Conservation (phyloP, 2,888 invertebrate genomes). For the Diarsia rubi region DNA sequence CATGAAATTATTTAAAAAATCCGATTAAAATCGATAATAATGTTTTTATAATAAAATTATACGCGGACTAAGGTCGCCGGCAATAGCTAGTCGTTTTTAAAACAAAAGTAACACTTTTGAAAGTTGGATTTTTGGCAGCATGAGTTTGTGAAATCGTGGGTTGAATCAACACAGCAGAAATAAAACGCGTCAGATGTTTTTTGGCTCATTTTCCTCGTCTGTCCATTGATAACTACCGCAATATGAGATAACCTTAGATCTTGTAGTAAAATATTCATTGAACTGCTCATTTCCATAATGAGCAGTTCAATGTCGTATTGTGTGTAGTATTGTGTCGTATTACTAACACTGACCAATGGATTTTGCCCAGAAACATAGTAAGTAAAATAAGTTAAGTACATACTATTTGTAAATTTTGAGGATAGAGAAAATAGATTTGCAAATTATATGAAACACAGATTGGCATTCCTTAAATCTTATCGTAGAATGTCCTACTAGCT, state of each 20-base stretch:
- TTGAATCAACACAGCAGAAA: conserved; percentile 15
- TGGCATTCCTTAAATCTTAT: no score
- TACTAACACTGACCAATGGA: not conserved
- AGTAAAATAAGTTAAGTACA: not conserved
- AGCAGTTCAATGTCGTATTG: no score
- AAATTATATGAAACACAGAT: not conserved
- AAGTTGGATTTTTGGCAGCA: conserved; percentile 18
- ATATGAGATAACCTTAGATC: conserved; percentile 41
- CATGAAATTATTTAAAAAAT: no score
- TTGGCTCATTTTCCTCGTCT: conserved; percentile 46
- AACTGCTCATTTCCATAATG: not conserved
- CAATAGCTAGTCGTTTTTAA: not conserved
- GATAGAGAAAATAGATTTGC: not conserved
- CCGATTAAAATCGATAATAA: no score
- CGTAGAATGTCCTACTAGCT: not conserved
- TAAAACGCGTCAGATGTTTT: conserved; percentile 30
- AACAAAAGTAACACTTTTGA: conserved; percentile 8
- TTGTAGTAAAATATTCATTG: conserved; percentile 23
- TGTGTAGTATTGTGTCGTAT: not conserved
- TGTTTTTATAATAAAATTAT: no score
- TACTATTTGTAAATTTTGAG: no score
- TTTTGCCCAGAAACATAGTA: not conserved
- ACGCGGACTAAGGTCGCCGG: no score
- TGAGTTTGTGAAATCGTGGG: conserved; percentile 9
- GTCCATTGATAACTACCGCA: conserved; percentile 45